Conservation (phyloP, 2,113 vertebrate genomes). For the Tyto alba region DNA sequence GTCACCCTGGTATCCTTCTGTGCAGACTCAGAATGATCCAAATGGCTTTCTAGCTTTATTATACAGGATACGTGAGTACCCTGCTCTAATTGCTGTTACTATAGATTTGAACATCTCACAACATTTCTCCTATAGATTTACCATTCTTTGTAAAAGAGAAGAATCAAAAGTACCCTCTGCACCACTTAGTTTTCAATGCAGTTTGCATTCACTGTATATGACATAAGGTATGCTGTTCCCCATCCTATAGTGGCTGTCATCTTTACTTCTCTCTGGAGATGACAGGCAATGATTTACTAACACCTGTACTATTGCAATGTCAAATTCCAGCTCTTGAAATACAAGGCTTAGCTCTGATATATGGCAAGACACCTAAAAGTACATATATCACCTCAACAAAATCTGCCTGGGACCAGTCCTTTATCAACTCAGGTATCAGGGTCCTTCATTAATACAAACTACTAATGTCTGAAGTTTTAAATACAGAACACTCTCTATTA, state of each 20-base stretch:
- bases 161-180: neutral
- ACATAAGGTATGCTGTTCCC: neutral
- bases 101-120: neutral
- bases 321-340: neutral
- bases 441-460: neutral
- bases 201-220: neutral
- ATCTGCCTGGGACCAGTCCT: neutral
- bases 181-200: neutral
- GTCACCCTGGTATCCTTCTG: neutral
- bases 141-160: neutral
- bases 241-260: neutral
- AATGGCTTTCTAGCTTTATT: neutral
- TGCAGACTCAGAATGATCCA: neutral
- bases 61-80: neutral
- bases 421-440: neutral
- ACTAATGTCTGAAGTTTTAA: neutral
- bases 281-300: constrained; percentile 4
- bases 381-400: neutral
- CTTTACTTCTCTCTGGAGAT: neutral
- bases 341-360: neutral
- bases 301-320: neutral
- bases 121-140: neutral
- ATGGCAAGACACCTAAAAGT: neutral
- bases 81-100: neutral
- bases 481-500: neutral